Evolutionary conservation across 2,888 invertebrate genomes (phyloP).

Genomic region (Spicauda simplicius): DNA sequence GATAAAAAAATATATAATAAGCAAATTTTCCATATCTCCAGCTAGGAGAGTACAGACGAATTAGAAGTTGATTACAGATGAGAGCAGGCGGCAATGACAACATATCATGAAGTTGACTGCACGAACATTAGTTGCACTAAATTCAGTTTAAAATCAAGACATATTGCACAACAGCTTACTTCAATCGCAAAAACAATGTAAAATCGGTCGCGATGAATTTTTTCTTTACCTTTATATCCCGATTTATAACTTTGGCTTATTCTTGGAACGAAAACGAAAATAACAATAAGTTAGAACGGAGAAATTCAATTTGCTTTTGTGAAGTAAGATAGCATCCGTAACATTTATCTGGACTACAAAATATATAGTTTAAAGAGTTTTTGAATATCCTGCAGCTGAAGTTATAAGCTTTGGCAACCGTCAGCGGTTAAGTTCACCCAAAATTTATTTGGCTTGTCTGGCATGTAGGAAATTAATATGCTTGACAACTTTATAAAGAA

Average conservation of each 20-base stretch:
- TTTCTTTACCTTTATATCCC: background rate
- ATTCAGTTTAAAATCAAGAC: too few species aligned
- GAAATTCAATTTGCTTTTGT: slow-evolving; percentile 26
- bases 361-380: slow-evolving; percentile 12
- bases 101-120: too few species aligned
- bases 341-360: slow-evolving; percentile 24
- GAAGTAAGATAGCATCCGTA: slow-evolving; percentile 16
- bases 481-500: too few species aligned
- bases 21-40: too few species aligned
- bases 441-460: background rate
- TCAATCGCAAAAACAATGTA: background rate
- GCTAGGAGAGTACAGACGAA: too few species aligned
- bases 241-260: slow-evolving; percentile 19
- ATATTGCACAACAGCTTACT: background rate
- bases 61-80: too few species aligned
- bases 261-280: slow-evolving; percentile 20
- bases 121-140: too few species aligned
- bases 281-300: slow-evolving; percentile 28
- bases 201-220: slow-evolving; percentile 4
- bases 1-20: too few species aligned
- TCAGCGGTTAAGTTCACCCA: background rate
- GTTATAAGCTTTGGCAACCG: background rate
- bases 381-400: slow-evolving; percentile 13
- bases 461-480: background rate
- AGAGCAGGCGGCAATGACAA: too few species aligned